Evolutionary conservation across 1,140 invertebrate species (phyloP), one percentile per base, ranked within the genome.

Genomic region (Cardiocondyla obscurior): DNA sequence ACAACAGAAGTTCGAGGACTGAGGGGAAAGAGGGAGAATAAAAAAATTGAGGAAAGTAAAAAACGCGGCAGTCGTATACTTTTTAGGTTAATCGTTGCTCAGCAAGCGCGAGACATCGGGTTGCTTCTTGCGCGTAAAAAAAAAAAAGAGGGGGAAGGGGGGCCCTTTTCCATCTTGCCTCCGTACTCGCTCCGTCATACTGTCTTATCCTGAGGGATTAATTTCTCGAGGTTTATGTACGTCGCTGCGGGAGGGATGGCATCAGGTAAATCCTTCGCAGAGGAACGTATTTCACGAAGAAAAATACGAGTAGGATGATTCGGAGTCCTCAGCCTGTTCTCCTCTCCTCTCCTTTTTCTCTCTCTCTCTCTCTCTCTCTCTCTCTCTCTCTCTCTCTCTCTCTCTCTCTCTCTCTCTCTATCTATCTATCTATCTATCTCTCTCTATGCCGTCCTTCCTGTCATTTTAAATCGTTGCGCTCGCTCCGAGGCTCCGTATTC

Each of bases 191-290:
- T 87, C 82, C 83, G 87, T 90, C 88, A 90, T 90, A 89, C 87
- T 84, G 87, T 90, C 83, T 89, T 90, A 90, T 90, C 89, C 89
- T 81, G 72, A 65, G 89, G 89, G 89, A 90, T 90, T 90, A 90
- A 90, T 90, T 90, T 90, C 87, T 85, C 85, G 82, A 88, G 89
- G 87, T 90, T 90, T 90, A 90, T 88, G 81, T 88, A 89, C 85
- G 81, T 79, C 81, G 83, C 51, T 85, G 77, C 39, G 49, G 73
- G 85, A 76, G 74, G 82, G 62, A 84, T 81, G 69, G 76, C 79
- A 57, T 64, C 76, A 86, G 86, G 85, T 85, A 88, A 88, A 88
- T 88, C 85, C 85, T 88, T 74, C 86, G 46, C 73, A 67, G 83
- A 70, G 86, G 73, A 88, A 77, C 83, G 83, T 77, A 84, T 88